Conservation (phyloP, 2,888 invertebrate genomes). For the Mycalesis mineus region DNA sequence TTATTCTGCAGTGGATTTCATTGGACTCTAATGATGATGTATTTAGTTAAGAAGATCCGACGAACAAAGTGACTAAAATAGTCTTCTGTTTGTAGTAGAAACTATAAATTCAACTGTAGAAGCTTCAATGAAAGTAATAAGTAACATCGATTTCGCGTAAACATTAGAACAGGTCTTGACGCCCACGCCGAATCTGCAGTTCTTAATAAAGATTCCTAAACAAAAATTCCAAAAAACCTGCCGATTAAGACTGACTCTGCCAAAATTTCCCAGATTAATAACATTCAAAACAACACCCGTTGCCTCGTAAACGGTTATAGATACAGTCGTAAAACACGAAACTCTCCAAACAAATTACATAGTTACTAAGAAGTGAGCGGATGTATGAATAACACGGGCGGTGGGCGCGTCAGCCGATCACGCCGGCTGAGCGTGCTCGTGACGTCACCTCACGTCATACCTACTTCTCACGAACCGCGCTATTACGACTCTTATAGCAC, state of each 20-base stretch:
- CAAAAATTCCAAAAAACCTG: neutral
- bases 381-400: conserved; percentile 36
- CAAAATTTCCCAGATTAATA: neutral
- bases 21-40: no score
- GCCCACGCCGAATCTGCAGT: neutral
- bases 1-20: no score
- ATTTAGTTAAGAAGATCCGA: no score
- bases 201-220: neutral
- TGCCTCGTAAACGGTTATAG: conserved; percentile 7
- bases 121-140: neutral
- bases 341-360: conserved; percentile 30
- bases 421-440: conserved; percentile 51
- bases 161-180: neutral
- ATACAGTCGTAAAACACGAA: conserved; percentile 13
- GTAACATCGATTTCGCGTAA: no score
- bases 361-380: conserved; percentile 32
- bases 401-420: conserved; percentile 62
- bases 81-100: no score
- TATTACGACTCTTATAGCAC: conserved; percentile 32
- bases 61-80: no score
- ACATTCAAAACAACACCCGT: neutral
- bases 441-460: conserved; percentile 65
- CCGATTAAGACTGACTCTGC: neutral
- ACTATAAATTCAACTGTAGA: neutral
- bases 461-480: conserved; percentile 33